Conservation (phyloP, 2,113 vertebrate genomes). For the Mobula hypostoma region DNA sequence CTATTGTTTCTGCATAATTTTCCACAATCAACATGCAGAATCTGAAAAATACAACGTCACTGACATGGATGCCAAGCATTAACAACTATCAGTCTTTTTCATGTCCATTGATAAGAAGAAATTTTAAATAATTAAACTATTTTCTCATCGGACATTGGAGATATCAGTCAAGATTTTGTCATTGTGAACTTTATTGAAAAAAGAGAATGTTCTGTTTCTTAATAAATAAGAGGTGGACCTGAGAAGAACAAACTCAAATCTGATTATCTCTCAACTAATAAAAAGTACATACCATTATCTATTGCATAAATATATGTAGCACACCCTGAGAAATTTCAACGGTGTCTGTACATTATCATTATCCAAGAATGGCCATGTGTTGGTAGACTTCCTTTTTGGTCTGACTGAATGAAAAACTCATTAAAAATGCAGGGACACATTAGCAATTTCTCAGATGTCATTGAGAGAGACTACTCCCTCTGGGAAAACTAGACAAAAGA, state of each 20-base stretch:
- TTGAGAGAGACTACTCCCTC: not conserved
- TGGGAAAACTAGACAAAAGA: not conserved
- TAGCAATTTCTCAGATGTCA: not conserved
- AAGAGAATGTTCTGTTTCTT: not conserved
- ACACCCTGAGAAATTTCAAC: slow-evolving; percentile 22
- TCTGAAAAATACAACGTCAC: not conserved
- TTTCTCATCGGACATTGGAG: not conserved
- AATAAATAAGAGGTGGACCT: slow-evolving; percentile 24
- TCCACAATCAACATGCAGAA: not conserved
- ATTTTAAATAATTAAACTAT: not conserved
- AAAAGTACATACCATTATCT: slow-evolving; percentile 29
- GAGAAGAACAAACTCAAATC: slow-evolving; percentile 30
- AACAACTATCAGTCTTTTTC: not conserved
- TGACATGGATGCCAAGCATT: not conserved
- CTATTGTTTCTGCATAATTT: not conserved
- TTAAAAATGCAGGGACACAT: not conserved
- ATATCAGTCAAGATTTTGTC: not conserved
- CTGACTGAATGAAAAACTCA: slow-evolving; percentile 5
- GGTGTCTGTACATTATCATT: not conserved
- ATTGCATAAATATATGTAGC: slow-evolving; percentile 21
- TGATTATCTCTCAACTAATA: slow-evolving; percentile 23
- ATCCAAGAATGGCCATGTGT: not conserved
- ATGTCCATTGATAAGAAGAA: not conserved
- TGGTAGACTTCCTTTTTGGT: not conserved
- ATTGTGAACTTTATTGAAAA: slow-evolving; percentile 7